A percentile compares a stretch with the other conserved stretches of the same genome.
These are phyloP conservation scores for Drosophila lowei DNA, from an alignment of 1,140 invertebrate species.

Conservation along the genomic window DNA sequence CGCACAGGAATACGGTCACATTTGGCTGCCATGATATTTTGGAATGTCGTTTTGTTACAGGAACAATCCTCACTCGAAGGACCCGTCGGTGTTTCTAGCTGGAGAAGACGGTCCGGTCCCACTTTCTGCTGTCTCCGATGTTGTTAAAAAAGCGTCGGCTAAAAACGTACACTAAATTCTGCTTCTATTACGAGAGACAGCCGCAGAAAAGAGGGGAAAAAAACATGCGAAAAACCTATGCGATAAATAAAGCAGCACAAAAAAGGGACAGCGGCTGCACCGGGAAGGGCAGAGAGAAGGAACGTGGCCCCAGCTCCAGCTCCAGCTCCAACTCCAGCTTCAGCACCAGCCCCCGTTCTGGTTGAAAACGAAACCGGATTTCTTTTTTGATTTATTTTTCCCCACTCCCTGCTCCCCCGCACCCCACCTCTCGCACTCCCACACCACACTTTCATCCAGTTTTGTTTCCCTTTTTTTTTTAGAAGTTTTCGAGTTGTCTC, in stretches of 20 bases:
- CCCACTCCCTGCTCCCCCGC: background rate
- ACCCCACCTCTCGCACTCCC: too few species aligned
- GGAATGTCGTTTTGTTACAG: too few species aligned
- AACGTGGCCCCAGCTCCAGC: background rate
- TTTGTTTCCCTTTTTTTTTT: constrained; percentile 46
- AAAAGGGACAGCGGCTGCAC: background rate
- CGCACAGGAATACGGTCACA: too few species aligned
- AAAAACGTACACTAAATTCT: constrained; percentile 16
- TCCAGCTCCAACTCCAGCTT: constrained; percentile 34
- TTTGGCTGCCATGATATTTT: too few species aligned
- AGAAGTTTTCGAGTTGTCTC: constrained; percentile 61
- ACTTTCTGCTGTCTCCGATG: too few species aligned
- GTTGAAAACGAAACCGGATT: constrained; percentile 79
- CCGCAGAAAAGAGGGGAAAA: constrained; percentile 5
- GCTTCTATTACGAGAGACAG: constrained; percentile 42
- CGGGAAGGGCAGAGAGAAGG: background rate
- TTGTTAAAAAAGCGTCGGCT: too few species aligned
- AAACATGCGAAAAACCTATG: constrained; percentile 32
- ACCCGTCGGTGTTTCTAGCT: too few species aligned
- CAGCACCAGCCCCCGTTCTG: constrained; percentile 50
- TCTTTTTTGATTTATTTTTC: constrained; percentile 58
- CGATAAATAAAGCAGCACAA: constrained; percentile 26
- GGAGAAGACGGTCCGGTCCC: too few species aligned
- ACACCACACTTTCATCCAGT: constrained; percentile 1
- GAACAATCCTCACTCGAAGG: too few species aligned